Evolutionary conservation across 2,797 vertebrate genomes (phyloP), one percentile per base, ranked within the genome.

Genomic region (Artibeus jamaicensis): DNA sequence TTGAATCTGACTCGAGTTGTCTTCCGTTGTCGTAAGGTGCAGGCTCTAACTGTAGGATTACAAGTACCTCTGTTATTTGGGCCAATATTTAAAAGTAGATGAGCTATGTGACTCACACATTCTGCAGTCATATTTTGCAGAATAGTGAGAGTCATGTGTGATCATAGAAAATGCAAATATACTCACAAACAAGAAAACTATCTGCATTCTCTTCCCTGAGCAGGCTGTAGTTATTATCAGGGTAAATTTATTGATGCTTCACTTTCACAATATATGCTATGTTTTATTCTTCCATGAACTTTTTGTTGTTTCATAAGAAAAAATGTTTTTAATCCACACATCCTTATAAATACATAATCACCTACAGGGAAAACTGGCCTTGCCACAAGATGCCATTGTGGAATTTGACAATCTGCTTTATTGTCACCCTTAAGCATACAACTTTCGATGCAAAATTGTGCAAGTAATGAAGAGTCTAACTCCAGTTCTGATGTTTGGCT

Each of bases 351-450:
- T 67, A 96, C 68, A 96, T 91, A 77, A 68, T 76, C 57, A 12
- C n/a, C 76, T 76, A 82, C 44, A 96, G 94, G 94, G 85, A 96
- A 95, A 96, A 96, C 88, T 89, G 65, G 95, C 92, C 34, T 21
- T 59, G 93, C 78, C 89, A 95, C n/a, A 74, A 97, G 95, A 86
- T 91, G 65, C 91, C 89, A 82, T 77, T 89, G 78, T 96, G 96
- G 96, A 90, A 88, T 95, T 78, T 97, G 89, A 96, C 44, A 44
- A 44, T 44, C 9, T 44, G 44, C 44, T 44, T 44, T 44, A 44
- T 44, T 44, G 44, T 44, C 57, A 11, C 22, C 21, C 12, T 91
- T 18, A 84, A 73, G 67, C 42, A 32, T 2, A 83, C 34, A 91
- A 55, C 37, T 8, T 4, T 34, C 50, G 74, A 46, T 46, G 34